phyloP scores from a whole-genome alignment of 2,888 invertebrate species.

The Thysanoteuthis rhombus region DNA sequence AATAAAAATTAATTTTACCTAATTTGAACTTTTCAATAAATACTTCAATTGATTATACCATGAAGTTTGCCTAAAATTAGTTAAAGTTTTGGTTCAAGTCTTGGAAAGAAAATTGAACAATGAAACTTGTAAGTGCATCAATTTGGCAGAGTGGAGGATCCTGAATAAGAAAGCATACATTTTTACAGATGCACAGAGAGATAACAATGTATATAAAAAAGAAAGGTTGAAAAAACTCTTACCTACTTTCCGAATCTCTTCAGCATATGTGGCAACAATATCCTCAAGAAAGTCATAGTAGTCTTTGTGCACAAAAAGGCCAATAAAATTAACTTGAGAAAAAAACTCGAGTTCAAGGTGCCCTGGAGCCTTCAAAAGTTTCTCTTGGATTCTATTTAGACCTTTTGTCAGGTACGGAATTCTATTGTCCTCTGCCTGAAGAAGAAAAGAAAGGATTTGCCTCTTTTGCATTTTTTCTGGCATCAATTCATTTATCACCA shows the following conservation, averaged over 20 bases:
- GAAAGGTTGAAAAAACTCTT: conserved; percentile 31
- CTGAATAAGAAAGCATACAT: too few species aligned
- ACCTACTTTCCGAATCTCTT: conserved; percentile 72
- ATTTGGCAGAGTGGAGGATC: too few species aligned
- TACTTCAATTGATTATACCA: too few species aligned
- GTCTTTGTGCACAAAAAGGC: conserved; percentile 84
- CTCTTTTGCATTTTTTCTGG: background rate
- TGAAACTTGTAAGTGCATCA: too few species aligned
- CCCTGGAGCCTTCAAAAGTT: conserved; percentile 49
- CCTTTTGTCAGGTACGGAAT: conserved; percentile 55
- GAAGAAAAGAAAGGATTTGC: background rate
- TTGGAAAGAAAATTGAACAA: too few species aligned
- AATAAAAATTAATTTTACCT: too few species aligned
- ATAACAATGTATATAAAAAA: background rate
- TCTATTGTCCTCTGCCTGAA: conserved; percentile 62
- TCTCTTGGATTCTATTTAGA: conserved; percentile 75
- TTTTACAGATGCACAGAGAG: background rate
- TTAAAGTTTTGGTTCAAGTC: too few species aligned
- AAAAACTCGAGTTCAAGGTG: conserved; percentile 78
- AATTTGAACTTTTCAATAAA: too few species aligned
- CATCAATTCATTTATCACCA: background rate
- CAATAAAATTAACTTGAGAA: conserved; percentile 89
- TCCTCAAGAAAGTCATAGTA: conserved; percentile 83
- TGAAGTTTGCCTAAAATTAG: too few species aligned
- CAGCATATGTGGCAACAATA: conserved; percentile 82